These are phyloP conservation scores for Psammodynastes pulverulentus DNA, from an alignment of 2,113 vertebrate genomes.

Conservation along the genomic window DNA sequence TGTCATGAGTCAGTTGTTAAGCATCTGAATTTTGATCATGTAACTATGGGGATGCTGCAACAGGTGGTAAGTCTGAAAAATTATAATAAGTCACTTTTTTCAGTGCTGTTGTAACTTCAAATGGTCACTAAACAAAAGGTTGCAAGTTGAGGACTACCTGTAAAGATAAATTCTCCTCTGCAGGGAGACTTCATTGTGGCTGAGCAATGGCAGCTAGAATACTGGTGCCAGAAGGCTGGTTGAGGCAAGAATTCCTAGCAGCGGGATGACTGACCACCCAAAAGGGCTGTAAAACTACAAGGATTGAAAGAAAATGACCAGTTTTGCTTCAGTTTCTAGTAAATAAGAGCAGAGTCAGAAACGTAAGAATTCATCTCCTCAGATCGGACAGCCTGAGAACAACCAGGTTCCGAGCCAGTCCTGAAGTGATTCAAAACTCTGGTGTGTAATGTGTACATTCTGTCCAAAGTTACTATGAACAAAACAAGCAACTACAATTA, in stretches of 20 bases:
- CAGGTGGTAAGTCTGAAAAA: too few species aligned
- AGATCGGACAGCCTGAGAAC: background rate
- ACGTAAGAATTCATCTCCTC: background rate
- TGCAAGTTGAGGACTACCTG: too few species aligned
- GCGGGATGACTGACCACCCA: background rate
- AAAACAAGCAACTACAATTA: background rate
- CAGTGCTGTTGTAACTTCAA: too few species aligned
- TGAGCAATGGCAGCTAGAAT: background rate
- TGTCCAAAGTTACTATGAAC: background rate
- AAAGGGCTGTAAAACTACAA: background rate
- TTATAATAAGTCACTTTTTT: too few species aligned
- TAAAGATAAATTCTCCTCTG: background rate
- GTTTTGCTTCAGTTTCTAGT: background rate
- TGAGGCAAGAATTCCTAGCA: background rate
- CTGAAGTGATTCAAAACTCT: background rate
- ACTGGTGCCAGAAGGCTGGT: background rate
- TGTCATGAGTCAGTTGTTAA: too few species aligned
- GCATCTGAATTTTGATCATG: too few species aligned
- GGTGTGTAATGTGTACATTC: background rate
- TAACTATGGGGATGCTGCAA: too few species aligned
- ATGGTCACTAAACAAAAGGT: too few species aligned
- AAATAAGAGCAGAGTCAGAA: background rate
- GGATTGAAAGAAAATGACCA: background rate
- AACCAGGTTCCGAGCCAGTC: background rate
- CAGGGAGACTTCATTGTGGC: background rate